Percentiles rank a stretch among this genome's conserved stretches.
Evolutionary conservation across 1,140 invertebrate genomes (phyloP).

Genomic region (Kradibia gibbosae): DNA sequence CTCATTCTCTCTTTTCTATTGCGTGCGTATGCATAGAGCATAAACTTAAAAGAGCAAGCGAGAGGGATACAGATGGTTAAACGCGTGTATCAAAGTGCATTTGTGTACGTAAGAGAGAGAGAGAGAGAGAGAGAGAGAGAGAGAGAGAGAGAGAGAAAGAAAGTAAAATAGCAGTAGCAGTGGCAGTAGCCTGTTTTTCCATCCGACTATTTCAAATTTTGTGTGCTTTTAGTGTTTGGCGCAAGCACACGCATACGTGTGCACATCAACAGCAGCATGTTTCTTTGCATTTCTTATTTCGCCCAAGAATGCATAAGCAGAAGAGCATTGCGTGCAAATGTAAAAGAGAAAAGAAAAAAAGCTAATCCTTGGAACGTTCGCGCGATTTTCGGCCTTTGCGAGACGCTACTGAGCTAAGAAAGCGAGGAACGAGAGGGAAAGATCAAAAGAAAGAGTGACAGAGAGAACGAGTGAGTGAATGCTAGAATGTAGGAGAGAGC

Average conservation of each 20-base stretch:
- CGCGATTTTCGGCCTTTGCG: slow-evolving; percentile 23
- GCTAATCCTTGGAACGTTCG: not conserved
- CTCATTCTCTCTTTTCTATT: no score
- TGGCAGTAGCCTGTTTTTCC: not conserved
- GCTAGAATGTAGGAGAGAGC: no score
- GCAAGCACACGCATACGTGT: slow-evolving; percentile 3
- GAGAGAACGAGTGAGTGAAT: not conserved
- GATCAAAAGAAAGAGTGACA: no score
- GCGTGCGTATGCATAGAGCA: no score
- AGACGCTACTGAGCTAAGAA: slow-evolving; percentile 21
- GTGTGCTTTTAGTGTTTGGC: slow-evolving; percentile 20
- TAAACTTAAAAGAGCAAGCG: not conserved
- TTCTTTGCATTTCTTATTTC: slow-evolving; percentile 29
- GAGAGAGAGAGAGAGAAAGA: not conserved
- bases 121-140: not conserved
- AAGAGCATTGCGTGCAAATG: not conserved
- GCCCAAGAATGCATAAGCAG: slow-evolving; percentile 9
- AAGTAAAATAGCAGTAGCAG: not conserved
- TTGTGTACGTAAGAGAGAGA: no score
- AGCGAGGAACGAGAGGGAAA: no score
- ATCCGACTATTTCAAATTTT: slow-evolving; percentile 1
- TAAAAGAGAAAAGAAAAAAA: not conserved
- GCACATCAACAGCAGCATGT: slow-evolving; percentile 6
- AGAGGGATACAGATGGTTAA: not conserved
- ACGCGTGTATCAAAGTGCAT: slow-evolving; percentile 38